Conservation (phyloP, 2,113 vertebrate genomes). For the Elephas maximus region DNA sequence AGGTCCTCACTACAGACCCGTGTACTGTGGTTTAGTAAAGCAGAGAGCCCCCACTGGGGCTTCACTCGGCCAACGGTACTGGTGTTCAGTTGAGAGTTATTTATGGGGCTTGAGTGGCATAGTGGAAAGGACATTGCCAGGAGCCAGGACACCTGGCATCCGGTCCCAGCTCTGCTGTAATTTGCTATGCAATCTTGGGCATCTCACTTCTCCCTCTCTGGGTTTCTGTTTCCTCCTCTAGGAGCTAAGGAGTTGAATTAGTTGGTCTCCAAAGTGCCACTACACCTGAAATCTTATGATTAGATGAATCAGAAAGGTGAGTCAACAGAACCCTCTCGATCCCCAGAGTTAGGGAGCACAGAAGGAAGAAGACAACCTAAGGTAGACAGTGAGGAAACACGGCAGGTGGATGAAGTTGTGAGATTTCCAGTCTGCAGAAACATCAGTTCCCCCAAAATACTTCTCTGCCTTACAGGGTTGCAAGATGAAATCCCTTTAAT, state of each 20-base stretch:
- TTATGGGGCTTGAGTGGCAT: not conserved
- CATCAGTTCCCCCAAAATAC: not conserved
- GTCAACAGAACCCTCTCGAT: conserved; percentile 23
- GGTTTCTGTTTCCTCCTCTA: conserved; percentile 47
- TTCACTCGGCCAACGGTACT: not conserved
- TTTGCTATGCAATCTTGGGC: not conserved
- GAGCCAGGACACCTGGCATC: not conserved
- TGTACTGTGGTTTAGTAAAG: not conserved
- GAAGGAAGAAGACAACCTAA: not conserved
- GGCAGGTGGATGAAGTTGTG: not conserved
- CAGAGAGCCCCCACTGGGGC: not conserved
- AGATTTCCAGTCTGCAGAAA: not conserved
- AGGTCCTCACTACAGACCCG: not conserved
- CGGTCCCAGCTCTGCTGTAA: not conserved
- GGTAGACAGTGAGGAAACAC: not conserved
- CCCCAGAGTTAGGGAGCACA: not conserved
- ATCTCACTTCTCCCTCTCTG: not conserved
- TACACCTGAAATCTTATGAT: conserved; percentile 32
- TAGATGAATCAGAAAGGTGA: conserved; percentile 59
- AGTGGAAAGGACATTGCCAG: not conserved
- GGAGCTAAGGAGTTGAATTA: conserved; percentile 29
- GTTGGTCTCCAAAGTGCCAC: conserved; percentile 3
- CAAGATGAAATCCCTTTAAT: conserved; percentile 24
- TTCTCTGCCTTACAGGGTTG: not conserved
- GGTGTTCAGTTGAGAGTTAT: conserved; percentile 3